A percentile compares a stretch with the other conserved stretches of the same genome.
Evolutionary conservation across 2,113 vertebrate genomes (phyloP).

Genomic region (Pomatostomus ruficeps): DNA sequence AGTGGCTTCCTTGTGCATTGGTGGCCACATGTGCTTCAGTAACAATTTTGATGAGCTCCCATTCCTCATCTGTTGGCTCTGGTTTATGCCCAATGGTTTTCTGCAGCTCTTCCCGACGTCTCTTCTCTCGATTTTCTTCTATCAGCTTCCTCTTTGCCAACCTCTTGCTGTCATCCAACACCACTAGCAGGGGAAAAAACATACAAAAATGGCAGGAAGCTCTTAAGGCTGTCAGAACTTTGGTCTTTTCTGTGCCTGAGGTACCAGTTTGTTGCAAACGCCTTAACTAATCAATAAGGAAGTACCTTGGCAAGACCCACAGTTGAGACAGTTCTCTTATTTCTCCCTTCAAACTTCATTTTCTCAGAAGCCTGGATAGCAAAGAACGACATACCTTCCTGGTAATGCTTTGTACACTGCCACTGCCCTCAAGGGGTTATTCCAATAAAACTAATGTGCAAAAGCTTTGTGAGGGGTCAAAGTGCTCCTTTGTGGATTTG

Average conservation of each 20-base stretch:
- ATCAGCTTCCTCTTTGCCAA: slow-evolving; percentile 95
- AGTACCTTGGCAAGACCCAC: neutral
- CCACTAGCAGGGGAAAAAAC: slow-evolving; percentile 76
- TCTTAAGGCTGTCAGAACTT: neutral
- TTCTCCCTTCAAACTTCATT: neutral
- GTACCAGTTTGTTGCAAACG: neutral
- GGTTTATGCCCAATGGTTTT: slow-evolving; percentile 88
- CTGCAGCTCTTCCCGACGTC: slow-evolving; percentile 87
- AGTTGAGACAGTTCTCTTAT: neutral
- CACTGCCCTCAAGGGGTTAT: neutral
- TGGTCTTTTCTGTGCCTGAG: neutral
- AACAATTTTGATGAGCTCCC: slow-evolving; percentile 94
- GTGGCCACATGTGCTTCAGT: slow-evolving; percentile 95
- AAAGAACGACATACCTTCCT: neutral
- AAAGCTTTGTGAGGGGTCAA: neutral
- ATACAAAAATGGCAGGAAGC: neutral
- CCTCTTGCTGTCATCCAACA: slow-evolving; percentile 93
- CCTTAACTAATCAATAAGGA: neutral
- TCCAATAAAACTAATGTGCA: neutral
- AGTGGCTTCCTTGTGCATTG: slow-evolving; percentile 96
- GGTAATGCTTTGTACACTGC: neutral
- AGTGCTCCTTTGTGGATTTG: neutral
- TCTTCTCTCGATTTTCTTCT: slow-evolving; percentile 93
- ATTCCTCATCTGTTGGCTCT: slow-evolving; percentile 91
- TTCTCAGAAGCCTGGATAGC: neutral